Conservation (phyloP, 1,140 invertebrate species). For the Atta colombica region DNA sequence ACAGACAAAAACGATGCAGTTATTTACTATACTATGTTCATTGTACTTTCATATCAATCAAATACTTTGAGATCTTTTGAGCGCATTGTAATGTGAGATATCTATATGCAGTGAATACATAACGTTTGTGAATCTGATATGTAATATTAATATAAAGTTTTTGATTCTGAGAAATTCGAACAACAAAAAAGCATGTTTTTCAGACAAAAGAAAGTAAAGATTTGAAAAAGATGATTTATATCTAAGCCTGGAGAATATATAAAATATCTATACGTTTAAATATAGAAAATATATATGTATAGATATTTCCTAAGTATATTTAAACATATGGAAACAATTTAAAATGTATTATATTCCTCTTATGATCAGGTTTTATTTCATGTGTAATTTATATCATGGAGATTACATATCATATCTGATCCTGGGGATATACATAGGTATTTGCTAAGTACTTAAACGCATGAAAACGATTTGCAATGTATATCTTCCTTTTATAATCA, state of each 20-base stretch:
- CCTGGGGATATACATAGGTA: neutral
- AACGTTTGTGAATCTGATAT: constrained; percentile 4
- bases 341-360: too few species aligned
- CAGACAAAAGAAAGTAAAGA: neutral
- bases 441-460: neutral
- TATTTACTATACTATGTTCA: constrained; percentile 11
- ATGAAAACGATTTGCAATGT: neutral
- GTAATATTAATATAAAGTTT: constrained; percentile 37
- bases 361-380: too few species aligned
- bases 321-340: too few species aligned
- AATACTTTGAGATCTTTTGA: constrained; percentile 24
- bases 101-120: neutral
- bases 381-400: too few species aligned
- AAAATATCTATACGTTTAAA: too few species aligned
- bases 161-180: neutral
- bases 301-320: too few species aligned
- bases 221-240: neutral
- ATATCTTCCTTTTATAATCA: neutral
- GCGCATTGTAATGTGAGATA: neutral
- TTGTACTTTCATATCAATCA: constrained; percentile 37
- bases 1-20: constrained; percentile 6
- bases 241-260: neutral
- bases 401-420: neutral
- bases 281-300: too few species aligned
- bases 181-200: neutral